Evolutionary conservation across 2,888 invertebrate species (phyloP).

Genomic region (Tryphoninae sp.): DNA sequence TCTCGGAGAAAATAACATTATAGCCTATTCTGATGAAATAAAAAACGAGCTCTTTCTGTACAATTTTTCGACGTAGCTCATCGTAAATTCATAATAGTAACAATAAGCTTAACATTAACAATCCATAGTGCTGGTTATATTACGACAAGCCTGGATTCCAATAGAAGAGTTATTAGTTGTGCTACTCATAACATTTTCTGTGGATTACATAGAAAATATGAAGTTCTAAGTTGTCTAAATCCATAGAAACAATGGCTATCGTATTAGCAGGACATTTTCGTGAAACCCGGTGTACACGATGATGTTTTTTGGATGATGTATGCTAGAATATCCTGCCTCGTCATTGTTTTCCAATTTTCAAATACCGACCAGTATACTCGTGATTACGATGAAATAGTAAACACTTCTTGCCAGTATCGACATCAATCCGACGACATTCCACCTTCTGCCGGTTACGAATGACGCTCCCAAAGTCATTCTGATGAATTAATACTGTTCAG

Average conservation of each 20-base stretch:
- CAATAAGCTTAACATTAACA: constrained; percentile 45
- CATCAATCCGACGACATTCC: constrained; percentile 8
- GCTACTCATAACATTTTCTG: too few species aligned
- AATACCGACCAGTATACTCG: constrained; percentile 58
- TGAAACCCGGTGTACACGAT: neutral
- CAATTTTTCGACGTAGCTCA: constrained; percentile 6
- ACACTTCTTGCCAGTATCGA: neutral
- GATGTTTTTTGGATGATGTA: neutral
- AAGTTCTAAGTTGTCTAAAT: constrained; percentile 3
- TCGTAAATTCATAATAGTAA: constrained; percentile 39
- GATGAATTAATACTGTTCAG: constrained; percentile 77
- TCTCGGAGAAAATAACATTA: constrained; percentile 72
- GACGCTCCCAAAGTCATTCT: constrained; percentile 29
- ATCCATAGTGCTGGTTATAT: constrained; percentile 24
- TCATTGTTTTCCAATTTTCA: neutral
- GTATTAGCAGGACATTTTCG: neutral
- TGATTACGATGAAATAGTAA: neutral
- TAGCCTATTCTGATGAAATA: constrained; percentile 33
- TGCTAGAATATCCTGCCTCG: constrained; percentile 12
- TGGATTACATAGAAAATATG: neutral
- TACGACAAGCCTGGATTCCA: neutral
- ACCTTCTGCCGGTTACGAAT: constrained; percentile 20
- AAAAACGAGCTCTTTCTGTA: constrained; percentile 44
- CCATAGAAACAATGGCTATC: too few species aligned
- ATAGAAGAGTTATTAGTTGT: neutral